Percentiles rank a stretch among this genome's conserved stretches.
phyloP scores from a whole-genome alignment of 35 echinoderm and acorn worm species.

The Ptychodera flava region DNA sequence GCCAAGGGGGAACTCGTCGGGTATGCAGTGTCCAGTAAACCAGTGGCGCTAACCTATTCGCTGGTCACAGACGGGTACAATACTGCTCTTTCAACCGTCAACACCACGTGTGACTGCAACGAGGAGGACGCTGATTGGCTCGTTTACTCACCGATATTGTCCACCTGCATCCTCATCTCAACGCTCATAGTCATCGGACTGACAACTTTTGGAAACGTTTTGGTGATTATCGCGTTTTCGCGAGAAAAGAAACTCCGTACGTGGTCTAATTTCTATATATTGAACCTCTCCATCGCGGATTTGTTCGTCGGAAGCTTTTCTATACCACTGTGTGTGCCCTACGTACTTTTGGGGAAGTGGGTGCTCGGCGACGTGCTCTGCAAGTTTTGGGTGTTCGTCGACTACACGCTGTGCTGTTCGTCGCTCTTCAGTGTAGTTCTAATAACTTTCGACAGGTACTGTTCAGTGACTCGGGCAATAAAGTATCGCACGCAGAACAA shows the following conservation, averaged over 20 bases:
- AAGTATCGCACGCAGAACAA: background rate
- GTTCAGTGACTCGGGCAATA: background rate
- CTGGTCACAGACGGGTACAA: background rate
- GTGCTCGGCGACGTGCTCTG: background rate
- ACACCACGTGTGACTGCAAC: background rate
- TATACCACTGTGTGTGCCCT: background rate
- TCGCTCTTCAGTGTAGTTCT: slow-evolving; percentile 15
- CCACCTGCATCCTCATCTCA: background rate
- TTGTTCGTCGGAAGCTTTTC: slow-evolving; percentile 5
- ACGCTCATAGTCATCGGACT: slow-evolving; percentile 2
- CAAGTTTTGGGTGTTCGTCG: slow-evolving; percentile 1
- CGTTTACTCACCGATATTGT: background rate
- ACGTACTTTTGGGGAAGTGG: background rate
- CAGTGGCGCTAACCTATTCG: background rate
- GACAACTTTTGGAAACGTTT: background rate
- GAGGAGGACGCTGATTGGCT: background rate
- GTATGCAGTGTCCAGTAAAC: background rate
- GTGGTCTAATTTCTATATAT: slow-evolving; percentile 12
- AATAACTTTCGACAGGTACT: slow-evolving; percentile 7
- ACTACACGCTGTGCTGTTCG: background rate
- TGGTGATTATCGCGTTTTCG: slow-evolving; percentile 1
- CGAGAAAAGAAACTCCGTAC: slow-evolving; percentile 22
- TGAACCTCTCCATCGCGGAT: slow-evolving; percentile 21
- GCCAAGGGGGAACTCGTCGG: background rate
- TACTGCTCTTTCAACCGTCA: background rate